Percentiles rank a stretch among this genome's conserved stretches.
phyloP scores from a whole-genome alignment of 1,140 invertebrate genomes.

The Phenacoccus solenopsis region DNA sequence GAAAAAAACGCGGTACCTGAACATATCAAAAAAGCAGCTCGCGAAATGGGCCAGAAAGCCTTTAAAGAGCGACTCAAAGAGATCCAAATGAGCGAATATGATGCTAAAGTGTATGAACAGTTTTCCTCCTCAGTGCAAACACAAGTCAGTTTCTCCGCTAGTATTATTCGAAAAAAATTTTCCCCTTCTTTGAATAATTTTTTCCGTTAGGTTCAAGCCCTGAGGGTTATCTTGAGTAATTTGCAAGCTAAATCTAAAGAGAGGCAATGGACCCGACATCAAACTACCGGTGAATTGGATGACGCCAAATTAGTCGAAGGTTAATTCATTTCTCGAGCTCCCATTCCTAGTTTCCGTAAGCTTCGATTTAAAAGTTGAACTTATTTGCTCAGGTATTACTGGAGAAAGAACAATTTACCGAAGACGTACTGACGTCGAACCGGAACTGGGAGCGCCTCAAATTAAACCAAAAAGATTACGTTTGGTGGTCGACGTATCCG shows the following conservation, averaged over 20 bases:
- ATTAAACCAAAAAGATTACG: slow-evolving; percentile 80
- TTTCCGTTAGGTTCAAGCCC: slow-evolving; percentile 37
- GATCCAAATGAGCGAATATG: slow-evolving; percentile 90
- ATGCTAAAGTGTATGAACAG: slow-evolving; percentile 73
- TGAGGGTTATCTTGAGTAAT: slow-evolving; percentile 47
- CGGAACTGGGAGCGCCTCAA: slow-evolving; percentile 69
- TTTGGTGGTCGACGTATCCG: slow-evolving; percentile 82
- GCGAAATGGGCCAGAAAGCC: slow-evolving; percentile 82
- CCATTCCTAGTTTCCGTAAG: background rate
- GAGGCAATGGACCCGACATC: slow-evolving; percentile 80
- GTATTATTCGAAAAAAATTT: slow-evolving; percentile 20
- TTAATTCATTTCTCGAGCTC: slow-evolving; percentile 26
- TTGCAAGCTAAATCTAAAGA: slow-evolving; percentile 87
- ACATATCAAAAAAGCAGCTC: slow-evolving; percentile 71
- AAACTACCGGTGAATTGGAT: slow-evolving; percentile 88
- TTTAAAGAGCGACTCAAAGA: slow-evolving; percentile 79
- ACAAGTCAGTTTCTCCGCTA: slow-evolving; percentile 42
- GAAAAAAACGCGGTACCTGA: slow-evolving; percentile 86
- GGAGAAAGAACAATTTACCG: slow-evolving; percentile 88
- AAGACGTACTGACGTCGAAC: slow-evolving; percentile 63
- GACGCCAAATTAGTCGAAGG: slow-evolving; percentile 92
- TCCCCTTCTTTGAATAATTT: background rate
- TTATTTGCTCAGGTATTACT: slow-evolving; percentile 45
- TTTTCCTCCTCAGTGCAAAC: slow-evolving; percentile 63
- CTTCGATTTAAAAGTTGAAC: background rate